A percentile compares a stretch with the other conserved stretches of the same genome.
Evolutionary conservation across 2,888 invertebrate genomes (phyloP).

Genomic region (Melieria picta): DNA sequence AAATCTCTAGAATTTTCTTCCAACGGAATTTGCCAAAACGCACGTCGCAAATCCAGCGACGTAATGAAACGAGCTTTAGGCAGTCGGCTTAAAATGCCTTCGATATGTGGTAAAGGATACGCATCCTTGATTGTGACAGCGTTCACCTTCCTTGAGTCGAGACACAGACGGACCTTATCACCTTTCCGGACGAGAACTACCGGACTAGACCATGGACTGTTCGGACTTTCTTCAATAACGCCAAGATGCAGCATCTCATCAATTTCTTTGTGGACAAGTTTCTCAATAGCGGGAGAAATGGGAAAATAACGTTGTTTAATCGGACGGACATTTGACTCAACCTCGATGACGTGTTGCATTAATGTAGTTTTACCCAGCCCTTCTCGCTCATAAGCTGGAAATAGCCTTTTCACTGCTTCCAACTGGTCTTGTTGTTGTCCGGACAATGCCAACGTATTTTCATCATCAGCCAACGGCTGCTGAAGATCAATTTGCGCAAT

Average conservation of each 20-base stretch:
- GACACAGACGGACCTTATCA: slow-evolving; percentile 47
- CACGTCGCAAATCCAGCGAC: slow-evolving; percentile 34
- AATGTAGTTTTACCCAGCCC: slow-evolving; percentile 38
- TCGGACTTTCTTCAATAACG: slow-evolving; percentile 50
- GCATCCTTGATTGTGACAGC: slow-evolving; percentile 43
- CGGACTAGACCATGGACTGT: slow-evolving; percentile 53
- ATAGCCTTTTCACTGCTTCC: slow-evolving; percentile 16
- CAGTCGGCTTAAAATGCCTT: slow-evolving; percentile 36
- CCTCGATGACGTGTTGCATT: slow-evolving; percentile 38
- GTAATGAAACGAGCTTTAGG: slow-evolving; percentile 36
- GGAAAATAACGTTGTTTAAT: slow-evolving; percentile 43
- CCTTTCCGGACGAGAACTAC: slow-evolving; percentile 49
- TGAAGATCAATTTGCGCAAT: slow-evolving; percentile 1
- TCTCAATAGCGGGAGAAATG: slow-evolving; percentile 39
- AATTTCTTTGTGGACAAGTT: slow-evolving; percentile 45
- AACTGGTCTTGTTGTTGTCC: background rate
- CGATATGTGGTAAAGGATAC: slow-evolving; percentile 41
- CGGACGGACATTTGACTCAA: slow-evolving; percentile 33
- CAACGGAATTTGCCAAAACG: slow-evolving; percentile 17
- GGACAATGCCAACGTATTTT: background rate
- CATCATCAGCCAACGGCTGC: too few species aligned
- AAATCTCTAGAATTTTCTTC: slow-evolving; percentile 10
- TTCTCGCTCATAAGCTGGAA: slow-evolving; percentile 35
- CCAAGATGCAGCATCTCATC: too few species aligned
- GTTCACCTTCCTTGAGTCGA: slow-evolving; percentile 54